A percentile compares a stretch with the other conserved stretches of the same genome.
Conservation (phyloP, 2,888 invertebrate genomes). For the Melangyna quadrimaculata region DNA sequence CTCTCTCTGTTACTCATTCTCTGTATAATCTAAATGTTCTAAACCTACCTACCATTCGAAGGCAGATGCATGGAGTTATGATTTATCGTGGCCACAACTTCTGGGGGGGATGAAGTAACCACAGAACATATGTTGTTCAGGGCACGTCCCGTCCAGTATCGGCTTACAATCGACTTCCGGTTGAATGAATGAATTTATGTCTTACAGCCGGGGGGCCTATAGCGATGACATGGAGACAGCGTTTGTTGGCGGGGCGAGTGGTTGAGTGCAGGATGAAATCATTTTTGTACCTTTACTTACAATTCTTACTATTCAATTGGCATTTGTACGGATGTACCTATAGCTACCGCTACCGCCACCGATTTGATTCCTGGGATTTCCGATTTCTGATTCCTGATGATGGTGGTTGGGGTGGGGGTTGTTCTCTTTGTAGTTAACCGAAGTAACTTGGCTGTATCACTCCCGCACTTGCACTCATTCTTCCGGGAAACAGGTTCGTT, state of each 20-base stretch:
- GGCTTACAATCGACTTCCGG: slow-evolving; percentile 59
- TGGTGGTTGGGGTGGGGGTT: slow-evolving; percentile 40
- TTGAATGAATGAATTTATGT: slow-evolving; percentile 53
- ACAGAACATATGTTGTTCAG: slow-evolving; percentile 45
- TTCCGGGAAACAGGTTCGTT: slow-evolving; percentile 4
- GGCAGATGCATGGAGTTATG: slow-evolving; percentile 53
- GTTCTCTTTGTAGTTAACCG: slow-evolving; percentile 38
- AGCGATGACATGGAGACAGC: slow-evolving; percentile 42
- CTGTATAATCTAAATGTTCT: background rate
- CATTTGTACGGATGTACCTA: slow-evolving; percentile 35
- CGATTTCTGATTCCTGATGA: slow-evolving; percentile 10
- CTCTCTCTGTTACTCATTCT: background rate
- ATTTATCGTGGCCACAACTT: slow-evolving; percentile 60
- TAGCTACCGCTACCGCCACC: background rate
- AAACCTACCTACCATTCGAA: background rate
- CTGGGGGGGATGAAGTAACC: slow-evolving; percentile 32
- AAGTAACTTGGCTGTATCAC: slow-evolving; percentile 8
- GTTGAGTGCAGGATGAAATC: background rate
- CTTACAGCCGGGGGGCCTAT: background rate
- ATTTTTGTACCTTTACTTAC: slow-evolving; percentile 23
- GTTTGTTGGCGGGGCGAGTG: background rate
- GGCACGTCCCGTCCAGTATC: slow-evolving; percentile 28
- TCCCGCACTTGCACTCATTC: background rate
- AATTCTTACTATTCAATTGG: slow-evolving; percentile 62
- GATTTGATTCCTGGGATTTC: background rate